Evolutionary conservation across 2,113 vertebrate genomes (phyloP).

Genomic region (Noturus placidus): DNA sequence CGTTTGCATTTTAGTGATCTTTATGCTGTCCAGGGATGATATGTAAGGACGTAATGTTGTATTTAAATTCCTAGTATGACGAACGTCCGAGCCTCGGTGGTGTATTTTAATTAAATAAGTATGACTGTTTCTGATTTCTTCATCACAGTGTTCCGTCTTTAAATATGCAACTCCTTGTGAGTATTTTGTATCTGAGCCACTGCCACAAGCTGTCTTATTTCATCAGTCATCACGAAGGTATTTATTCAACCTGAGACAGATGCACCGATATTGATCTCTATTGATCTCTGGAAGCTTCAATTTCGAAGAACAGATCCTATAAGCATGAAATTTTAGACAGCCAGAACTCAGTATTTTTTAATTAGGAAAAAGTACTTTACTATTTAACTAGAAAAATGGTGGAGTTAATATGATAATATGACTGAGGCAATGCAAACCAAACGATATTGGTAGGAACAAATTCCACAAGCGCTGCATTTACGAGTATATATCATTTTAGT

Average conservation of each 20-base stretch:
- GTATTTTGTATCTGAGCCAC: not conserved
- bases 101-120: not conserved
- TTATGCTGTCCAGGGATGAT: not conserved
- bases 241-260: not conserved
- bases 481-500: no score
- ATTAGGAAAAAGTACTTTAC: not conserved
- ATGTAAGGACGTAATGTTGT: not conserved
- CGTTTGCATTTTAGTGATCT: not conserved
- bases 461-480: not conserved
- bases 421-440: not conserved
- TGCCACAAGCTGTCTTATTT: conserved; percentile 3
- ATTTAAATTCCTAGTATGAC: not conserved
- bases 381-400: not conserved
- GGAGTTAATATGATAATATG: no score
- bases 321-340: not conserved
- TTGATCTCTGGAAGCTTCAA: not conserved
- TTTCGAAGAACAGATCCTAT: not conserved
- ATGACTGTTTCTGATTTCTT: not conserved
- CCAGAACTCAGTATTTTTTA: not conserved
- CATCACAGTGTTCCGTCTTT: not conserved
- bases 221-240: not conserved
- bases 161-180: not conserved
- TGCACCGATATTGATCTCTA: not conserved
- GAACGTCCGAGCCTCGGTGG: not conserved
- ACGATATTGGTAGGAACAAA: not conserved